These are phyloP conservation scores for Pteropus rufus DNA, from an alignment of 2,797 vertebrate species.

Conservation along the genomic window DNA sequence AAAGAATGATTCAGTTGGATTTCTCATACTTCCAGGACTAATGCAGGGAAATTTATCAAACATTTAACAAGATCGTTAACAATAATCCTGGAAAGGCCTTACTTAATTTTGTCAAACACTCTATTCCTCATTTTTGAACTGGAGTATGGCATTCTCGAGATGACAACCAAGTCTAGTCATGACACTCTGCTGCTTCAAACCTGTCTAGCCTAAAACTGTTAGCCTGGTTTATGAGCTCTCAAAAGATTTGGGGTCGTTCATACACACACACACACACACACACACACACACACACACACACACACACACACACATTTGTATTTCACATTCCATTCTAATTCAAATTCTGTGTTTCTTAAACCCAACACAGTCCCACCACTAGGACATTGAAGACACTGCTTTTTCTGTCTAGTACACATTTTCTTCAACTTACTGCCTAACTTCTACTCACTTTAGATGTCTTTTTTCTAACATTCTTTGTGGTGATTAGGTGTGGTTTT, in stretches of 20 bases:
- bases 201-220: background rate
- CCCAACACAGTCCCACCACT: background rate
- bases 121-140: background rate
- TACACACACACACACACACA: background rate
- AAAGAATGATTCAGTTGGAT: background rate
- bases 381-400: background rate
- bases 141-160: background rate
- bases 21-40: background rate
- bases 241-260: background rate
- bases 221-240: background rate
- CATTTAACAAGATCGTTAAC: conserved; percentile 3
- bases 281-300: background rate
- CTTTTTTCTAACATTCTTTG: background rate
- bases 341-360: background rate
- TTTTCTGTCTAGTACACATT: background rate
- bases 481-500: background rate
- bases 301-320: no score
- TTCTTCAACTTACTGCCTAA: background rate
- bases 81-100: background rate
- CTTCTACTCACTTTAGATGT: background rate
- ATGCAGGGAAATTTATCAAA: background rate
- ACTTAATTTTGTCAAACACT: background rate
- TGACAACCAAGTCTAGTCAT: background rate
- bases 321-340: background rate
- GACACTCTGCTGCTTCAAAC: background rate